Percentiles rank a stretch among this genome's conserved stretches.
Conservation (phyloP, 2,113 vertebrate species). For the Oryzias woworae region DNA sequence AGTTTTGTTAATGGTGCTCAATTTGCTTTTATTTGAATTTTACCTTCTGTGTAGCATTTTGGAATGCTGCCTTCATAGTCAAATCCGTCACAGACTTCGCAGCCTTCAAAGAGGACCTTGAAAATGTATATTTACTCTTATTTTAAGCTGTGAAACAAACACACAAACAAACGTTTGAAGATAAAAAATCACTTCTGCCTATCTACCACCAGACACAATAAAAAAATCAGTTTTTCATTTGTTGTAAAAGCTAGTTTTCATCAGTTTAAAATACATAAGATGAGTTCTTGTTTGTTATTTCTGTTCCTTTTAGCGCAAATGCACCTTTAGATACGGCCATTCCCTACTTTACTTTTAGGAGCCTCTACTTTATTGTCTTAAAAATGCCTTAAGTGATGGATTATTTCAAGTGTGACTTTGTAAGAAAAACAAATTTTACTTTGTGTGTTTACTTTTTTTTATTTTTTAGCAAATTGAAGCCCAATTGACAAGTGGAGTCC, state of each 20-base stretch:
- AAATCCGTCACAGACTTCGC: constrained; percentile 2
- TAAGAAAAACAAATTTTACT: constrained; percentile 34
- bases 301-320: too few relatives aligned
- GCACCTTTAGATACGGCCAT: too few relatives aligned
- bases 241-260: too few relatives aligned
- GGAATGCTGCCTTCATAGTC: constrained; percentile 34
- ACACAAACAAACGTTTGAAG: too few relatives aligned
- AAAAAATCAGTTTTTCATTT: too few relatives aligned
- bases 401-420: constrained; percentile 38
- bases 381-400: constrained; percentile 60
- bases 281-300: too few relatives aligned
- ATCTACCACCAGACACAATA: too few relatives aligned
- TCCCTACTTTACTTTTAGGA: too few relatives aligned
- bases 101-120: constrained; percentile 8
- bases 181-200: too few relatives aligned
- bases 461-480: constrained; percentile 46
- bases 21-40: constrained; percentile 40
- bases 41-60: constrained; percentile 19
- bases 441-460: constrained; percentile 10
- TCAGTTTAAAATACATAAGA: too few relatives aligned
- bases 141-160: too few relatives aligned
- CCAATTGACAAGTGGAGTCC: constrained; percentile 38
- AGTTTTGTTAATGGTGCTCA: constrained; percentile 35
- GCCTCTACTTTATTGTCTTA: constrained; percentile 10
- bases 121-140: background rate